Conservation (phyloP, 2,113 vertebrate genomes). For the Australoheros scitulus region DNA sequence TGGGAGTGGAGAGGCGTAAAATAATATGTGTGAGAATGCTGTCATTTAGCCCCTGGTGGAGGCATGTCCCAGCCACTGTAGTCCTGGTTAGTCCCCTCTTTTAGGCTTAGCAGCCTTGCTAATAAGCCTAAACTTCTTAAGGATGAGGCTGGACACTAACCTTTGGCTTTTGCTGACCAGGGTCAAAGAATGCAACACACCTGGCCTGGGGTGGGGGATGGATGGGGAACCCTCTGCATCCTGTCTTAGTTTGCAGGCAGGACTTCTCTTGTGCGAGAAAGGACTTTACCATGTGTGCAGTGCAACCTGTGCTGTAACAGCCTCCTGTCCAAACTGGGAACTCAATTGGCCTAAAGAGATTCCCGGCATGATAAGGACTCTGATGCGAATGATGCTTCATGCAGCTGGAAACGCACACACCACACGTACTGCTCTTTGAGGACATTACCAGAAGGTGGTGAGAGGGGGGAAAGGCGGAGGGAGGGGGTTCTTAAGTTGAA, state of each 20-base stretch:
- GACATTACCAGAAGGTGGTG: conserved; percentile 56
- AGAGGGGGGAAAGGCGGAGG: background rate
- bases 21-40: conserved; percentile 92
- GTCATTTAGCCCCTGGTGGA: conserved; percentile 86
- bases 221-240: conserved; percentile 17
- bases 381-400: conserved; percentile 36
- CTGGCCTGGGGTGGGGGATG: conserved; percentile 12
- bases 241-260: background rate
- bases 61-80: conserved; percentile 77
- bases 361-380: conserved; percentile 28
- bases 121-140: conserved; percentile 81
- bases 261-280: conserved; percentile 4
- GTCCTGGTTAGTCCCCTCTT: conserved; percentile 71
- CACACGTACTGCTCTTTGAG: conserved; percentile 20
- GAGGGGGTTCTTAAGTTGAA: conserved; percentile 43
- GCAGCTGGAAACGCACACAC: conserved; percentile 20
- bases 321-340: background rate
- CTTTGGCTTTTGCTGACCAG: conserved; percentile 66
- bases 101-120: conserved; percentile 78
- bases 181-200: conserved; percentile 57
- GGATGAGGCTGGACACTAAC: conserved; percentile 66
- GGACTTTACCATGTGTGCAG: background rate
- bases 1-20: conserved; percentile 97
- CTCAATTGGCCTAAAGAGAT: conserved; percentile 22
- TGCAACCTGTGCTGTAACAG: background rate